Conservation (phyloP, 2,888 invertebrate genomes). For the Neuroscelio doddi region DNA sequence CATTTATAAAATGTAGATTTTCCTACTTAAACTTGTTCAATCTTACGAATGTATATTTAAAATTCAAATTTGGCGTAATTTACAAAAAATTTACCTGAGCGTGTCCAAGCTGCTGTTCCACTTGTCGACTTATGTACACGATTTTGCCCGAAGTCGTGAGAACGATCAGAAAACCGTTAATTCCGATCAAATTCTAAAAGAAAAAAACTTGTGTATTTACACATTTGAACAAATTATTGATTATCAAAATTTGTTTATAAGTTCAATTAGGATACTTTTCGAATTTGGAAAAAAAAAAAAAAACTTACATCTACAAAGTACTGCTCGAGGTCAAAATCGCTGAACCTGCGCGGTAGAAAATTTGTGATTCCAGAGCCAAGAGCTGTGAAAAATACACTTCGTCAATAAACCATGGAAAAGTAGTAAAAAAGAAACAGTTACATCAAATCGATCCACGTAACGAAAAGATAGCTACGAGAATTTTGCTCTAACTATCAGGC, state of each 20-base stretch:
- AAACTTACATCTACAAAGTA: conserved; percentile 70
- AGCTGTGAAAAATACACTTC: conserved; percentile 60
- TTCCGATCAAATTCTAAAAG: conserved; percentile 73
- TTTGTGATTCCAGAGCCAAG: conserved; percentile 54
- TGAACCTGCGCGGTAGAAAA: conserved; percentile 60
- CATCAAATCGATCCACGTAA: no score
- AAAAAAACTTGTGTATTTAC: conserved; percentile 6
- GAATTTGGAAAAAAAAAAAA: conserved; percentile 7
- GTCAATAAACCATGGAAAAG: no score
- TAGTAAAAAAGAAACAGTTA: no score
- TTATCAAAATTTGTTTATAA: not conserved
- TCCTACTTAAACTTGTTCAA: not conserved
- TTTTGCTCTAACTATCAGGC: no score
- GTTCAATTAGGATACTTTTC: not conserved
- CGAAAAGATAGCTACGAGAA: no score
- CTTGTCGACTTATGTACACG: conserved; percentile 87
- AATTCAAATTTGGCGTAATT: no score
- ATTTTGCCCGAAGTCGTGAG: conserved; percentile 87
- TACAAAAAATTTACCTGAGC: conserved; percentile 85
- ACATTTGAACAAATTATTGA: no score
- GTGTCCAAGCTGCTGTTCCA: conserved; percentile 89
- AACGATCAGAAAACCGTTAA: conserved; percentile 87
- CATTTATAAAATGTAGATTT: not conserved
- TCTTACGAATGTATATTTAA: no score
- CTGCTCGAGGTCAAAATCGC: conserved; percentile 67